Percentiles rank a stretch among this genome's conserved stretches.
phyloP scores from a whole-genome alignment of 2,888 invertebrate species.

The Gymnocheta viridis region DNA sequence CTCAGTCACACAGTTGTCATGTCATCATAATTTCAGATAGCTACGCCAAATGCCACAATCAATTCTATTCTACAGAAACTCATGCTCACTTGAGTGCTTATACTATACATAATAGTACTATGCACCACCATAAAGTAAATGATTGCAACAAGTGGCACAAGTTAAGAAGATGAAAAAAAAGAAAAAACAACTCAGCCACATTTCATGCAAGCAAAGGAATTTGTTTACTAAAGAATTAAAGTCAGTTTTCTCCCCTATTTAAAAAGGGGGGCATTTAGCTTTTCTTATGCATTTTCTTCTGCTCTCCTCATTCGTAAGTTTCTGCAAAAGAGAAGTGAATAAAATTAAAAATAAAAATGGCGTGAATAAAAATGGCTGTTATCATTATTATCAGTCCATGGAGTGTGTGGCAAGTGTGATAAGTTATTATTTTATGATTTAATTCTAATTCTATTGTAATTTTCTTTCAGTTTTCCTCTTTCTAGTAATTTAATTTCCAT shows the following conservation, averaged over 20 bases:
- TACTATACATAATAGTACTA: not conserved
- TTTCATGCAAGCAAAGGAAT: not conserved
- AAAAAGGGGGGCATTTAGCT: not conserved
- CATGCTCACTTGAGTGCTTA: slow-evolving; percentile 14
- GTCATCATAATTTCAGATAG: slow-evolving; percentile 68
- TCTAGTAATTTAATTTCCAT: not conserved
- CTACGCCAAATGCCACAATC: slow-evolving; percentile 53
- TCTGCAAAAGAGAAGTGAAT: slow-evolving; percentile 6
- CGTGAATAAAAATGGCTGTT: slow-evolving; percentile 68
- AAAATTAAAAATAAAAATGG: slow-evolving; percentile 56
- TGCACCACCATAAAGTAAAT: slow-evolving; percentile 18
- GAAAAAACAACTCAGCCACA: not conserved
- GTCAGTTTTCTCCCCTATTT: not conserved
- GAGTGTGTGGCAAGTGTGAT: slow-evolving; percentile 56
- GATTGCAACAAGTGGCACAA: slow-evolving; percentile 60
- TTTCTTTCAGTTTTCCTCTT: not conserved
- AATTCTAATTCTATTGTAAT: slow-evolving; percentile 33
- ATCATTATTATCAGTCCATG: slow-evolving; percentile 58
- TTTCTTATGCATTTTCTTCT: not conserved
- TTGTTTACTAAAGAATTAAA: slow-evolving; percentile 10
- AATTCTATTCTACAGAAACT: slow-evolving; percentile 41
- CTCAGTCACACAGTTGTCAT: slow-evolving; percentile 53
- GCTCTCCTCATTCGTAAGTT: slow-evolving; percentile 9
- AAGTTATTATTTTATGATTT: slow-evolving; percentile 63
- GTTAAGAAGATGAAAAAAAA: slow-evolving; percentile 4